phyloP scores from a whole-genome alignment of 2,797 vertebrate species.

The Spinibarbus caldwelli region DNA sequence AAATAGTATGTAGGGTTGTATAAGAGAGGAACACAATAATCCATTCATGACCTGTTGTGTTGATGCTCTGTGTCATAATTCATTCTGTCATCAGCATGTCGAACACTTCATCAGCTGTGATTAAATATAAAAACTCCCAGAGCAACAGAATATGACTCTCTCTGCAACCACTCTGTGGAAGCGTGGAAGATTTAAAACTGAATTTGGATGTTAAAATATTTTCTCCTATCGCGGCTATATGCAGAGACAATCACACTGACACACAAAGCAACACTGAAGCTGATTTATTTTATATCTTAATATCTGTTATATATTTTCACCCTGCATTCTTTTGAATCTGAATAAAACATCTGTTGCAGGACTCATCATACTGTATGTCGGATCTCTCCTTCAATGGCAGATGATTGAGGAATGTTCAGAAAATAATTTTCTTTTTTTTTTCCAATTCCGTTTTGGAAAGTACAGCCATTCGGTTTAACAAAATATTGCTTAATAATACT shows the following conservation, averaged over 20 bases:
- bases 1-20: conserved; percentile 35
- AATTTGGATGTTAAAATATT: no score
- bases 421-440: background rate
- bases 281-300: background rate
- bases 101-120: conserved; percentile 3
- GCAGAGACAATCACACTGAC: background rate
- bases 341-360: background rate
- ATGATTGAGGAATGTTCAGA: background rate
- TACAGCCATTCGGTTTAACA: background rate
- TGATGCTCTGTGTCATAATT: conserved; percentile 4
- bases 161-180: background rate
- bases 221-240: background rate
- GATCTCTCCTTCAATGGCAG: background rate
- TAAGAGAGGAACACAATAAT: conserved; percentile 12
- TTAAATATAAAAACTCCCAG: conserved; percentile 29
- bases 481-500: background rate
- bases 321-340: background rate
- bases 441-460: background rate
- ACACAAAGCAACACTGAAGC: background rate
- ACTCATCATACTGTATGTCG: background rate
- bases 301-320: background rate
- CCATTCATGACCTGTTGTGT: conserved; percentile 35
- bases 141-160: conserved; percentile 22
- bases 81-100: conserved; percentile 11
- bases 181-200: background rate